Evolutionary conservation across 2,888 invertebrate genomes (phyloP), one percentile per base, ranked within the genome.

Genomic region (Diaprepes abbreviatus): DNA sequence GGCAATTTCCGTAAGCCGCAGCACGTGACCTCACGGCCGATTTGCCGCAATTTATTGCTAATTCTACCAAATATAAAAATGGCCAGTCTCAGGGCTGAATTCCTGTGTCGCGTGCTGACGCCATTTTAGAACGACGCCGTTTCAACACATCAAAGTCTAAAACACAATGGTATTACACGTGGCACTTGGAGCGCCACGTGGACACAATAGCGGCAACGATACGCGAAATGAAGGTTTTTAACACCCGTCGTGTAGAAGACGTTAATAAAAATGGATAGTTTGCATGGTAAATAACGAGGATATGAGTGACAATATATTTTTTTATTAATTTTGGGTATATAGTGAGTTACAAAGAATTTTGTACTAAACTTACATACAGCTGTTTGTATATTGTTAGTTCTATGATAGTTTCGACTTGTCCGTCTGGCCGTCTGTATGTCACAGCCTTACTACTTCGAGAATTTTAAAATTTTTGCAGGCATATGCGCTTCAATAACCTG

Each of bases 21-120:
- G 73, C 84, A 84, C 84, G 83, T 79, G 82, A 73, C 77, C 68
- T 75, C 77, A 81, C 80, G 81, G 78, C 79, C 81, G 80, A 83
- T 82, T 83, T 82, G 79, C 77, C 77, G 76, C 82, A 82, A 84
- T 83, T 84, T 83, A 83, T 82, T 79, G 80, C 83, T 81, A 83
- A 84, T 84, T 84, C 82, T 78, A 74, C 81, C 82, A 83, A 83
- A 83, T 82, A 82, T 81, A 81, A 82, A 83, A 83, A 81, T 81
- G 77, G 78, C 74, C 70, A 74, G 76, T 75, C 24, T 59, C 38
- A 28, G 59, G 21, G 59, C 64, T 19, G 36, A 55, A 65, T 57
- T 64, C 65, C 59, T 12, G 31, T 3, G 65, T 36, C 70, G 70
- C 70, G 66, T 66, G 70, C 43, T 62, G 54, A 12, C 66, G 70